Conservation (phyloP, 2,888 invertebrate genomes). For the Meta bourneti region DNA sequence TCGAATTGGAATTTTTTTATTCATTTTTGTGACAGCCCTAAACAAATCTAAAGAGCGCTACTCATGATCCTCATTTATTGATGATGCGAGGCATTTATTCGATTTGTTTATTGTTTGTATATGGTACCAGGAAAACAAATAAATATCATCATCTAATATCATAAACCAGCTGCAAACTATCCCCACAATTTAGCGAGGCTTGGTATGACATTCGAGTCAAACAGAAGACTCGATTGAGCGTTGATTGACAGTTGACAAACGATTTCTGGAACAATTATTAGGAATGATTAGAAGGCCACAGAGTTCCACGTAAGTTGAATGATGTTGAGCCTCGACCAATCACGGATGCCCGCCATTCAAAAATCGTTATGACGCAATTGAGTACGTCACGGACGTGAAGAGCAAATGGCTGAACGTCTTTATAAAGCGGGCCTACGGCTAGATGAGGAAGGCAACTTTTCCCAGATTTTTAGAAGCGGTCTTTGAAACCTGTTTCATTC, state of each 20-base stretch:
- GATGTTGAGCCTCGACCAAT: conserved; percentile 18
- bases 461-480: conserved; percentile 3
- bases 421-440: conserved; percentile 32
- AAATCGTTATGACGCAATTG: conserved; percentile 42
- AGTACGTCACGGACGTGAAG: conserved; percentile 24
- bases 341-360: conserved; percentile 33
- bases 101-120: neutral
- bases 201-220: conserved; percentile 11
- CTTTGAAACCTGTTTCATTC: neutral
- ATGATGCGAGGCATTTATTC: neutral
- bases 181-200: neutral
- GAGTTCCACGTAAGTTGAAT: conserved; percentile 8
- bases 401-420: conserved; percentile 37
- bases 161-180: conserved; percentile 23
- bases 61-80: no score
- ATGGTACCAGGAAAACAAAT: neutral
- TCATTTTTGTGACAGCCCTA: no score
- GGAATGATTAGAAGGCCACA: conserved; percentile 41
- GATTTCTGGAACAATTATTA: conserved; percentile 22
- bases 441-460: conserved; percentile 43
- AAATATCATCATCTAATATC: neutral
- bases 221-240: neutral
- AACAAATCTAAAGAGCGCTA: no score
- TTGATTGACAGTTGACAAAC: conserved; percentile 40
- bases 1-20: no score